Base-by-base conservation (phyloP, 2,888 invertebrate species). In the Drosophila mimetica region DNA sequence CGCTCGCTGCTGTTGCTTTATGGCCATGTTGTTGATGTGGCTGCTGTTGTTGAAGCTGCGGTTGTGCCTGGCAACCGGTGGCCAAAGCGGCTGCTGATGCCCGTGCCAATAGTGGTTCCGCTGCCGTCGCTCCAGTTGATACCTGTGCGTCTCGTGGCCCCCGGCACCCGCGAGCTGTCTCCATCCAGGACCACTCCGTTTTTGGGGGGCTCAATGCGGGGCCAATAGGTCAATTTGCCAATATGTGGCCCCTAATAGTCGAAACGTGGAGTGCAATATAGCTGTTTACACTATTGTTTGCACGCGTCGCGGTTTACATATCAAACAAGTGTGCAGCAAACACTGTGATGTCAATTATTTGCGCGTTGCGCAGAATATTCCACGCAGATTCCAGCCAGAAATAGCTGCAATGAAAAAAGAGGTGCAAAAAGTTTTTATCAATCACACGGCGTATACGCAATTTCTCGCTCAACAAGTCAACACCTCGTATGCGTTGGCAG, bases 1-100 rank as follows among this genome's bases (percentile, higher is more conserved):
- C 65, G 79, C 74, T 83, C 76, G 87, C 59, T 69, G 76, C 47
- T 71, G 59, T 71, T 71, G 82, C 71, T 75, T 71, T 76, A 70
- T 78, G 74, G 77, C 75, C 80, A 79, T 80, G 74, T 76, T 83
- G 72, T 74, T 58, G 65, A 66, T 65, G 61, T 39, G 46, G 58
- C 64, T 28, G 66, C 28, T 41, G 52, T n/a, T 63, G 66, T 48
- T 65, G 76, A 55, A 65, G 48, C 57, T 66, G 75, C 64, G 76
- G 71, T 59, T 75, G 70, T 52, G 42, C 42, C 37, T 55, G 75
- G 72, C 79, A 61, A 72, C 64, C 60, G 60, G 34, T 64, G 32
- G 53, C 70, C 70, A 66, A 54, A 53, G 51, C 53, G 50, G 47
- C 44, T 63, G 41, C 25, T 30, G 53, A 37, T 63, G 61, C 46